Percentiles rank a stretch among this genome's conserved stretches.
phyloP scores from a whole-genome alignment of 2,113 vertebrate genomes.

The Antechinus stuartii region DNA sequence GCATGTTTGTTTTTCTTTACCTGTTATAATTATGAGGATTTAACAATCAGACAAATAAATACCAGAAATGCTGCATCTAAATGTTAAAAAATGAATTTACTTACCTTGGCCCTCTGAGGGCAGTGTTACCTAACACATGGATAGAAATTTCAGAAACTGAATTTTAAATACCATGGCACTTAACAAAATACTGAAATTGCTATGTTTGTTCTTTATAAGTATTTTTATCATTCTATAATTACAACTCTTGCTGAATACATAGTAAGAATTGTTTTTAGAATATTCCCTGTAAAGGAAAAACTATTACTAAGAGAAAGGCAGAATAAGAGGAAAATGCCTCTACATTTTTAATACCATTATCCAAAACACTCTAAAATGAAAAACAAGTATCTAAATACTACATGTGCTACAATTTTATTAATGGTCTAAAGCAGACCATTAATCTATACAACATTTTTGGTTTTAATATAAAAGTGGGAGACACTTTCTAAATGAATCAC shows the following conservation, averaged over 20 bases:
- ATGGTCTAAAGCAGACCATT: background rate
- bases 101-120: conserved; percentile 89
- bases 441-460: background rate
- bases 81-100: conserved; percentile 84
- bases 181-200: conserved; percentile 55
- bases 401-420: background rate
- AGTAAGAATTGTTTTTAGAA: conserved; percentile 41
- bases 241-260: background rate
- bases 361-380: conserved; percentile 38
- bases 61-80: conserved; percentile 58
- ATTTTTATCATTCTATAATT: conserved; percentile 21
- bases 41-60: conserved; percentile 41
- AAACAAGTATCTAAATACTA: conserved; percentile 22
- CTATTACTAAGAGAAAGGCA: conserved; percentile 36
- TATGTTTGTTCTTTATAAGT: conserved; percentile 28
- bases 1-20: background rate
- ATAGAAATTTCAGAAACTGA: conserved; percentile 70
- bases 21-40: conserved; percentile 16
- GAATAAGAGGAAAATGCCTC: conserved; percentile 32
- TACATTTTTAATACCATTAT: conserved; percentile 4
- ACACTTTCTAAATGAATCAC: background rate
- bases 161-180: conserved; percentile 69
- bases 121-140: conserved; percentile 86
- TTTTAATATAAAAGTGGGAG: background rate
- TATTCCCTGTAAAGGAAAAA: background rate